Conservation (phyloP, 2,797 vertebrate species). For the Cuniculus paca region DNA sequence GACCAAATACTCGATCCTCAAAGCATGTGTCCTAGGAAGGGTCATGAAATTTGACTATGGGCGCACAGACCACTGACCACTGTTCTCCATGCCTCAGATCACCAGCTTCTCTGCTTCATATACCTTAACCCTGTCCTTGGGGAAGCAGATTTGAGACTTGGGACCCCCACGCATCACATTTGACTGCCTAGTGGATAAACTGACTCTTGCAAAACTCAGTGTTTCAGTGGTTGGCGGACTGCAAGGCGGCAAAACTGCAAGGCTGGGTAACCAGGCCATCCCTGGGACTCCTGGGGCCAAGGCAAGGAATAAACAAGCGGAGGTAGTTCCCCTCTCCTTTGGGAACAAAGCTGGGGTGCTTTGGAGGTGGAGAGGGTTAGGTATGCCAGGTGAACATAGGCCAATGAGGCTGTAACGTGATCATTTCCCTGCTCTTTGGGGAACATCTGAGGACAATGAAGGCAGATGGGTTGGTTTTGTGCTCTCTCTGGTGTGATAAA, state of each 20-base stretch:
- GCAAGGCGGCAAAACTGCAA: background rate
- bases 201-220: background rate
- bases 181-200: background rate
- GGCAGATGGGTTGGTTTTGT: constrained; percentile 64
- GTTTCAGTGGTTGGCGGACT: background rate
- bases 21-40: background rate
- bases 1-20: background rate
- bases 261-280: background rate
- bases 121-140: background rate
- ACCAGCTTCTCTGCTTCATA: background rate
- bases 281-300: constrained; percentile 18
- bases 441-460: constrained; percentile 62
- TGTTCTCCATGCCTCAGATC: background rate
- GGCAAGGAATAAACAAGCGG: constrained; percentile 47
- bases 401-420: constrained; percentile 28
- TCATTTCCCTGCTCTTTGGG: constrained; percentile 26
- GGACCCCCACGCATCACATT: background rate
- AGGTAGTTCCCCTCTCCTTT: constrained; percentile 59
- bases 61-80: background rate
- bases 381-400: constrained; percentile 50
- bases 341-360: constrained; percentile 75
- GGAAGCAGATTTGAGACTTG: background rate
- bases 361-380: background rate
- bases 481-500: constrained; percentile 13
- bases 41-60: background rate